Base-by-base conservation (phyloP, 2,797 vertebrate species). In the Xenops minutus region DNA sequence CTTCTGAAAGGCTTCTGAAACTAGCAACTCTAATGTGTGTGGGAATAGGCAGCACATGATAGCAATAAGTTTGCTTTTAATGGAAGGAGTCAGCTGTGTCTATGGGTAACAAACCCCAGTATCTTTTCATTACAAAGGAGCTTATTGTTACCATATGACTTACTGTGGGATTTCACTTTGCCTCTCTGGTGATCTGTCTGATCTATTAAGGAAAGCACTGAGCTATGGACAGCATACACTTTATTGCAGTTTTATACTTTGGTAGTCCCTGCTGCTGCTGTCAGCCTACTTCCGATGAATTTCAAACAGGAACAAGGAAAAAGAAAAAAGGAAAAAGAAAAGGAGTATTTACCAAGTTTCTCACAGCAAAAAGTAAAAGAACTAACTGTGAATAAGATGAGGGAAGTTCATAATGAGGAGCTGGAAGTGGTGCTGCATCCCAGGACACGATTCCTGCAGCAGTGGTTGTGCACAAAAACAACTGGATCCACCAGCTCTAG, bases 91-190 rank as follows among this genome's bases (percentile, higher is more conserved):
- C 80, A 92, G 85, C 92, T 88, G 78, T 77, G 83, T 91, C 92
- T 88, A 2, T 58, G 84, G 71, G 82, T 94, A 93, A 93, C 85
- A 92, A 95, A 54, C 58, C 71, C 89, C 92, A 41, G 52, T 85
- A 91, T 61, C 91, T 92, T 96, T 95, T 93, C 93, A 88, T 97
- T 95, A 94, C 88, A 96, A 96, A 95, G 73, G 30, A 89, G 67
- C 71, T 95, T 95, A 95, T 85, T 93, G 94, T 95, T 86, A 85
- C 86, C 78, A 41, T 75, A 93, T 18, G 29, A 93, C 67, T 96
- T 96, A 88, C 51, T 54, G 66, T 73, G 92, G 93, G 91, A 96
- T 95, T 97, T 94, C 92, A 92, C 91, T 96, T 82, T 63, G 82
- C 80, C 85, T 86, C 87, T 96, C 84, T 86, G 73, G 88, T 91